These are phyloP conservation scores for Linepithema humile DNA, from an alignment of 1,140 invertebrate species.

Conservation along the genomic window DNA sequence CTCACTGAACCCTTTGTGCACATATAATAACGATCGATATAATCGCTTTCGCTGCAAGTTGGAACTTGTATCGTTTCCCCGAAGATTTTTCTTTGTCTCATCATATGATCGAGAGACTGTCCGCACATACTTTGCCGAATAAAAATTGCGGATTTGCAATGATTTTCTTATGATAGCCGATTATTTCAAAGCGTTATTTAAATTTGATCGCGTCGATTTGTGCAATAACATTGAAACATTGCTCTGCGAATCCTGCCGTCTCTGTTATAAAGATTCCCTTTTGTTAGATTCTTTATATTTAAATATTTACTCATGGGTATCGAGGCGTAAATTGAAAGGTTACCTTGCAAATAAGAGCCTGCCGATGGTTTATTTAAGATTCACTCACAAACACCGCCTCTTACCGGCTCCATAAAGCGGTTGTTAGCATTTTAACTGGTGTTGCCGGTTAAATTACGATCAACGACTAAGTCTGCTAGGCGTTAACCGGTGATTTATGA, in stretches of 20 bases:
- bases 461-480: constrained; percentile 20
- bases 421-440: constrained; percentile 32
- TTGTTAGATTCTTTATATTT: background rate
- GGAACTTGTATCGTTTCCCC: constrained; percentile 56
- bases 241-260: background rate
- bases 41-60: constrained; percentile 62
- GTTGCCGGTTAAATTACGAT: constrained; percentile 62
- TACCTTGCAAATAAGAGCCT: background rate
- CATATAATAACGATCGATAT: constrained; percentile 67
- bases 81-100: constrained; percentile 63
- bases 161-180: background rate
- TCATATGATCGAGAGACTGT: constrained; percentile 14
- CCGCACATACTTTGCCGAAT: background rate
- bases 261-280: background rate
- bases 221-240: background rate
- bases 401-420: background rate
- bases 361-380: background rate
- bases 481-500: constrained; percentile 64
- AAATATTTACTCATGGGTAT: background rate
- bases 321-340: background rate
- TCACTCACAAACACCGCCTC: background rate
- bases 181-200: background rate
- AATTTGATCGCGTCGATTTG: constrained; percentile 3
- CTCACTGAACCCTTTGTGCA: constrained; percentile 34
- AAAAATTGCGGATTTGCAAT: constrained; percentile 6